A percentile compares a stretch with the other conserved stretches of the same genome.
Conservation (phyloP, 2,797 vertebrate species). For the Rhynchonycteris naso region DNA sequence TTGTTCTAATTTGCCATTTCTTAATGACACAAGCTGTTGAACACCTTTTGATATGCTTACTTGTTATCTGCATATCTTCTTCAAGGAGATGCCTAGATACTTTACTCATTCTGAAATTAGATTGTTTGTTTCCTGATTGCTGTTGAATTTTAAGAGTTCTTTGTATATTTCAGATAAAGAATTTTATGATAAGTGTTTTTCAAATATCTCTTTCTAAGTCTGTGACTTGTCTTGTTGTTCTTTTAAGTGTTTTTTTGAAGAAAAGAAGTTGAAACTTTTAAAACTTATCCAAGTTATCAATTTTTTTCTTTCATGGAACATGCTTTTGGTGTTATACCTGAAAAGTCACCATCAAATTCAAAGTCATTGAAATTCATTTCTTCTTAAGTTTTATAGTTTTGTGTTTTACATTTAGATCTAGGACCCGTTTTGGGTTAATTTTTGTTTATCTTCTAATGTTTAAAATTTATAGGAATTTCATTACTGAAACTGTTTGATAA, state of each 20-base stretch:
- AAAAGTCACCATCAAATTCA: neutral
- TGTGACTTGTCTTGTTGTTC: neutral
- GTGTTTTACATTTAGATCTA: neutral
- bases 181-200: neutral
- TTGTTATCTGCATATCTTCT: neutral
- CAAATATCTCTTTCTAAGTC: neutral
- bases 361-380: neutral
- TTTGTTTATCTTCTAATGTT: conserved; percentile 10
- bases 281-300: neutral
- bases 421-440: neutral
- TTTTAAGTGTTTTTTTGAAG: neutral
- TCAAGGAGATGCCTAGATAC: neutral
- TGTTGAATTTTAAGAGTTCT: neutral
- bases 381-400: neutral
- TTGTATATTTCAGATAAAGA: neutral
- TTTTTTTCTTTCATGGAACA: neutral
- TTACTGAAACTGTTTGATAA: neutral
- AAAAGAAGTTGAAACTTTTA: neutral
- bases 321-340: neutral
- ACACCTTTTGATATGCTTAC: neutral
- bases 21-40: neutral
- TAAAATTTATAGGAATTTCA: conserved; percentile 1
- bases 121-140: neutral
- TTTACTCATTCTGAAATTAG: neutral
- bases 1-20: neutral